Conservation (phyloP, 23 tunicate genomes). For the Clavelina lepadiformis region DNA sequence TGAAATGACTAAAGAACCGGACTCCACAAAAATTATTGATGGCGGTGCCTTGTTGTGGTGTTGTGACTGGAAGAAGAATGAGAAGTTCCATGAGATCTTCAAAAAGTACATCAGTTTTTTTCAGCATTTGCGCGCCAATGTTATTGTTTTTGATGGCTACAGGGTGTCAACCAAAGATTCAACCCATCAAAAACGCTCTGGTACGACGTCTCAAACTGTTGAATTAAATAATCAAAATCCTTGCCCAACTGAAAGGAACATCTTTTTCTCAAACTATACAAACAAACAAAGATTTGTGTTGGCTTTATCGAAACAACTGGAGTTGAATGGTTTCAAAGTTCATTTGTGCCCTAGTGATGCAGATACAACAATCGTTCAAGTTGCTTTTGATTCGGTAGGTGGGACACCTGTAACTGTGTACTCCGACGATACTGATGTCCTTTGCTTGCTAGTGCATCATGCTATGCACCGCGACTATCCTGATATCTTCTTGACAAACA, state of each 20-base stretch:
- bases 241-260: background rate
- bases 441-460: too few species aligned
- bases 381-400: background rate
- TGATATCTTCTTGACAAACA: too few species aligned
- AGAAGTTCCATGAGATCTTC: background rate
- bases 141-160: conserved; percentile 5
- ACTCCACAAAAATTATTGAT: conserved; percentile 2
- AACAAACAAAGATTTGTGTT: background rate
- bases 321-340: background rate
- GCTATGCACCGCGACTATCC: too few species aligned
- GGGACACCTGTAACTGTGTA: conserved; percentile 1
- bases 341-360: conserved; percentile 5
- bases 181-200: background rate
- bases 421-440: conserved; percentile 15
- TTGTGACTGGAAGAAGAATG: background rate
- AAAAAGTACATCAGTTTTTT: background rate
- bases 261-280: background rate
- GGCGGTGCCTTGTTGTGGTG: conserved; percentile 14
- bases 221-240: background rate
- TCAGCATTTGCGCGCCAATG: background rate
- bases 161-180: too few species aligned
- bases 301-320: background rate
- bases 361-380: conserved; percentile 3
- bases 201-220: background rate
- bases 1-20: too few species aligned